Conservation (phyloP, 92 coral and sea anemone species). For the Epizoanthus stellaris region DNA sequence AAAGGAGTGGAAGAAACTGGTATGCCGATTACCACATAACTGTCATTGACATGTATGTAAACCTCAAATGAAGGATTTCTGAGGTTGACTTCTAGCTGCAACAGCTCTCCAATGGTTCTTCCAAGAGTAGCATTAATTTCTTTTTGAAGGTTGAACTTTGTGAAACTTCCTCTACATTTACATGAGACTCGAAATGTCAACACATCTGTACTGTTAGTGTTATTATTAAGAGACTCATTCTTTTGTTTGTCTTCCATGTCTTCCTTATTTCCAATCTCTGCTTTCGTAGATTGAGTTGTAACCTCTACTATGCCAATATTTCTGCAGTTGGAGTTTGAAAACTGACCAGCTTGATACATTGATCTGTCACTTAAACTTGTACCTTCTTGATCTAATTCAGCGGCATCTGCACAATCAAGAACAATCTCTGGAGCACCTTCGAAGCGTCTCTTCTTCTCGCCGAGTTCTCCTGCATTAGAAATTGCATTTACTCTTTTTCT, state of each 20-base stretch:
- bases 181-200: conserved; percentile 37
- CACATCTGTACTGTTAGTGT: background rate
- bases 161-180: conserved; percentile 37
- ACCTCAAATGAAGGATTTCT: conserved; percentile 36
- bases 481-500: background rate
- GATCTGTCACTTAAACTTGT: background rate
- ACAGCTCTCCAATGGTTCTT: conserved; percentile 12
- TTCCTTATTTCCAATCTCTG: background rate
- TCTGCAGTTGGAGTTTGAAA: background rate
- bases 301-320: background rate
- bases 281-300: background rate
- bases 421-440: background rate
- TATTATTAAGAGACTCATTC: background rate
- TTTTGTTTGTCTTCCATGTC: background rate
- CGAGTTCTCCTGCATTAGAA: background rate
- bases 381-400: background rate
- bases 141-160: background rate
- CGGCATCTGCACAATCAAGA: background rate
- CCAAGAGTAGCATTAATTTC: conserved; percentile 22
- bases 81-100: conserved; percentile 30
- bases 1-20: conserved; percentile 33
- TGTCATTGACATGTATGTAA: conserved; percentile 24
- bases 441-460: conserved; percentile 17
- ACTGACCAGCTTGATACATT: background rate
- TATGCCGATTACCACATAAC: conserved; percentile 9